Base-by-base conservation (phyloP, 1,140 invertebrate species). In the Oryctes rhinoceros region DNA sequence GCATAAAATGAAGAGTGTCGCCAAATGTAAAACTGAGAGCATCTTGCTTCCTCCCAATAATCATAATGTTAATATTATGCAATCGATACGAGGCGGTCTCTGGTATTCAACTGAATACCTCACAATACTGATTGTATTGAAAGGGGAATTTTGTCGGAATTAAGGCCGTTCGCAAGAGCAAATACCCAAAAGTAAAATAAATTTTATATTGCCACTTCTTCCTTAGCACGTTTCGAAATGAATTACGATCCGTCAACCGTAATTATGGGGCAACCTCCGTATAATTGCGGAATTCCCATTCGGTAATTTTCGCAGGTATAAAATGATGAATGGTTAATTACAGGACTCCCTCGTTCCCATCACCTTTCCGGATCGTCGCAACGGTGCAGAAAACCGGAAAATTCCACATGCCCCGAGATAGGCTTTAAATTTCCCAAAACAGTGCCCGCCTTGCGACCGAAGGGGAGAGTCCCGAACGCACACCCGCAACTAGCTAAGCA, bases 321-420 rank as follows among this genome's bases (percentile, higher is more conserved):
- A 71, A 71, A 71, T 71, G 65, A 71, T 71, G 65, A 71, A 71
- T 71, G 65, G 65, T 71, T 71, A 71, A 71, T 71, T 71, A 71
- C 65, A 30, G 24, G 11, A 71, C 24, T 71, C 20, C 65, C 15
- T n/a, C 53, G 13, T 59, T 59, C 53, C 65, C 24, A 24, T 37
- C 65, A 24, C 18, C 35, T 71, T 37, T 24, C 35, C 24, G 65
- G 65, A 71, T 35, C 65, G 65, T 71, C 65, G 65, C 65, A 24
- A 24, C 30, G 65, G 4, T 24, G 65, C 65, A 4, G 65, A 71
- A 71, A 30, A 35, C 24, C 18, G 65, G 65, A 30, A 71, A 71
- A 71, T 71, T 71, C 24, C 65, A 37, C 11, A 71, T 71, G 35
- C 65, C 65, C 65, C 5, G 24, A 71, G 24, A 71, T 71, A 20